phyloP scores from a whole-genome alignment of 2,797 vertebrate genomes.

The Gobio occitaniae region DNA sequence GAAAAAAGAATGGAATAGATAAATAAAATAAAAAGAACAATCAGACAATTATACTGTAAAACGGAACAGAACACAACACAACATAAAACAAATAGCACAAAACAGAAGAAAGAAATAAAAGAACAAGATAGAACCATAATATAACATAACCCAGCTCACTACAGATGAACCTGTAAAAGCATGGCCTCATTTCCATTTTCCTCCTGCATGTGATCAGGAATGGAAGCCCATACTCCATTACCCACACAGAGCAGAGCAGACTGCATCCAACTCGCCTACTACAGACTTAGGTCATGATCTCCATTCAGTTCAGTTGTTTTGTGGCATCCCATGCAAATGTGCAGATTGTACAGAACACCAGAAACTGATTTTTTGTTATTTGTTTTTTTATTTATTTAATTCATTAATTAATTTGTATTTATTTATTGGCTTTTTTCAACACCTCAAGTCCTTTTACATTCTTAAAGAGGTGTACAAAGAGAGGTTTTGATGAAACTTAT shows the following conservation, averaged over 20 bases:
- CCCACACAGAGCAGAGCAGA: not conserved
- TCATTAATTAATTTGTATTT: too few species aligned
- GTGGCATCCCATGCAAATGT: not conserved
- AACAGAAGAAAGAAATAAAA: not conserved
- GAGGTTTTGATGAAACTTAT: not conserved
- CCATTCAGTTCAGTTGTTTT: constrained; percentile 17
- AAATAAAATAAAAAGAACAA: not conserved
- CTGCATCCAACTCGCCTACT: not conserved
- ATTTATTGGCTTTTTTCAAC: not conserved
- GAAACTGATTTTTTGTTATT: not conserved
- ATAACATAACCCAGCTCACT: not conserved
- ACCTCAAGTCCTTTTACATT: not conserved
- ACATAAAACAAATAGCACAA: not conserved
- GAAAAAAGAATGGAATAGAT: not conserved
- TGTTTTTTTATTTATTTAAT: too few species aligned
- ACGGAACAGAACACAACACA: not conserved
- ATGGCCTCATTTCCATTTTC: not conserved
- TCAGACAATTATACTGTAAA: too few species aligned
- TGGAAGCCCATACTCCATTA: not conserved
- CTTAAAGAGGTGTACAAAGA: not conserved
- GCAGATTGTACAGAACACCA: not conserved
- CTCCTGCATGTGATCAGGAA: not conserved
- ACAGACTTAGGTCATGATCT: constrained; percentile 12
- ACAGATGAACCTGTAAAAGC: not conserved
- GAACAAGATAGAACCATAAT: not conserved